Percentiles rank a stretch among this genome's conserved stretches.
These are phyloP conservation scores for Cantharis lateralis DNA, from an alignment of 2,888 invertebrate genomes.

Conservation along the genomic window DNA sequence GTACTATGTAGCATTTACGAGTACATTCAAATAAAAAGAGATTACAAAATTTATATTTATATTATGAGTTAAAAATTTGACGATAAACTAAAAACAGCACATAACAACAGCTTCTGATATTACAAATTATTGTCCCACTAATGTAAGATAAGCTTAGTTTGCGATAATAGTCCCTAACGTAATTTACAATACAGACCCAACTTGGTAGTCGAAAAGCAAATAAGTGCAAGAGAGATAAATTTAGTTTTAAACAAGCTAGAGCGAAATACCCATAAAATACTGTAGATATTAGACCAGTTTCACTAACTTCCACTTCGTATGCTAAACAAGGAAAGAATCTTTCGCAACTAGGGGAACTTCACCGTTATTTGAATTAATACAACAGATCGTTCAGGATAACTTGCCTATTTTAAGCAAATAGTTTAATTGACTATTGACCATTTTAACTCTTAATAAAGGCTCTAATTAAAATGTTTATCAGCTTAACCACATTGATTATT, in stretches of 20 bases:
- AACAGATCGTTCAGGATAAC: slow-evolving; percentile 33
- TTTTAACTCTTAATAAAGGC: slow-evolving; percentile 29
- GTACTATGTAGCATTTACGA: background rate
- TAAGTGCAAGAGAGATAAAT: slow-evolving; percentile 23
- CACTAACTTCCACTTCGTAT: slow-evolving; percentile 23
- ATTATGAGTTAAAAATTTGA: slow-evolving; percentile 27
- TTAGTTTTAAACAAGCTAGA: slow-evolving; percentile 7
- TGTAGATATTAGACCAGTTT: slow-evolving; percentile 27
- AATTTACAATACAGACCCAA: slow-evolving; percentile 29
- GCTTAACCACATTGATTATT: slow-evolving; percentile 5
- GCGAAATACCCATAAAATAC: slow-evolving; percentile 22
- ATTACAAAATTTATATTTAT: slow-evolving; percentile 13
- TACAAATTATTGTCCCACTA: slow-evolving; percentile 48
- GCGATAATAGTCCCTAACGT: slow-evolving; percentile 41
- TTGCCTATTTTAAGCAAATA: slow-evolving; percentile 25
- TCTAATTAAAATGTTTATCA: slow-evolving; percentile 22
- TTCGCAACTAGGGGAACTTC: slow-evolving; percentile 37
- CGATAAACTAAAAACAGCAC: slow-evolving; percentile 46
- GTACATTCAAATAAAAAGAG: background rate
- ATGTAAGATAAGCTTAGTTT: slow-evolving; percentile 38
- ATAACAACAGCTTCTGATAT: slow-evolving; percentile 49
- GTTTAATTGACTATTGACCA: slow-evolving; percentile 31
- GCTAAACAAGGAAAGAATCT: slow-evolving; percentile 30
- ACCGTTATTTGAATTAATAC: slow-evolving; percentile 36
- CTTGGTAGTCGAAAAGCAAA: slow-evolving; percentile 27